Evolutionary conservation across 2,888 invertebrate species (phyloP).

Genomic region (Hartigia nigra): DNA sequence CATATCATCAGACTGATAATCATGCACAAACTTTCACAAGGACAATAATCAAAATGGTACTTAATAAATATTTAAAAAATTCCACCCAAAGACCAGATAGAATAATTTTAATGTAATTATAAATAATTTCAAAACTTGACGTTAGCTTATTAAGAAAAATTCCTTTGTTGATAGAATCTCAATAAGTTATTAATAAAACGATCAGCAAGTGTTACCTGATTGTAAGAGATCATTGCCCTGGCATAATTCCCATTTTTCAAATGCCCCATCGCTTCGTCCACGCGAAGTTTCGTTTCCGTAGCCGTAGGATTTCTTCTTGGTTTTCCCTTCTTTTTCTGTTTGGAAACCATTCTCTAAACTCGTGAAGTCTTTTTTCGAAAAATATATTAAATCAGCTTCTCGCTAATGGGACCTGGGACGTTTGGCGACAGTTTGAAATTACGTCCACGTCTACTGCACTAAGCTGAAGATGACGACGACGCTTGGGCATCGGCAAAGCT

Average conservation of each 20-base stretch:
- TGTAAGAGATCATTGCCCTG: slow-evolving; percentile 77
- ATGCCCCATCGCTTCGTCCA: slow-evolving; percentile 83
- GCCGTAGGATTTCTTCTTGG: not conserved
- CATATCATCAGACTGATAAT: not conserved
- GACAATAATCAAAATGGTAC: not conserved
- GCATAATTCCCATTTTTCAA: slow-evolving; percentile 80
- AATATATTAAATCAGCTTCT: not conserved
- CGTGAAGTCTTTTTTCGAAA: no score
- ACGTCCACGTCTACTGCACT: not conserved
- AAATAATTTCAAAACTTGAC: not conserved
- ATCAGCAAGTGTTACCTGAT: slow-evolving; percentile 70
- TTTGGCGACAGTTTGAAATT: no score
- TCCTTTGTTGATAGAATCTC: not conserved
- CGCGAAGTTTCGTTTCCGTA: slow-evolving; percentile 73
- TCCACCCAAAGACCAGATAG: not conserved
- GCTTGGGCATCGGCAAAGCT: not conserved
- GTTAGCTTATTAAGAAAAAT: not conserved
- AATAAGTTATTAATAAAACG: not conserved
- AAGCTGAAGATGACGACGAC: not conserved
- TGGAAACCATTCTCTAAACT: not conserved
- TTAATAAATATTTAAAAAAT: not conserved
- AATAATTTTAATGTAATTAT: not conserved
- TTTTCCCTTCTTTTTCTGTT: not conserved
- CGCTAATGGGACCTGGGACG: no score
- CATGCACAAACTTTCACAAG: not conserved